phyloP scores from a whole-genome alignment of 2,888 invertebrate species.

The Eilema caniola region DNA sequence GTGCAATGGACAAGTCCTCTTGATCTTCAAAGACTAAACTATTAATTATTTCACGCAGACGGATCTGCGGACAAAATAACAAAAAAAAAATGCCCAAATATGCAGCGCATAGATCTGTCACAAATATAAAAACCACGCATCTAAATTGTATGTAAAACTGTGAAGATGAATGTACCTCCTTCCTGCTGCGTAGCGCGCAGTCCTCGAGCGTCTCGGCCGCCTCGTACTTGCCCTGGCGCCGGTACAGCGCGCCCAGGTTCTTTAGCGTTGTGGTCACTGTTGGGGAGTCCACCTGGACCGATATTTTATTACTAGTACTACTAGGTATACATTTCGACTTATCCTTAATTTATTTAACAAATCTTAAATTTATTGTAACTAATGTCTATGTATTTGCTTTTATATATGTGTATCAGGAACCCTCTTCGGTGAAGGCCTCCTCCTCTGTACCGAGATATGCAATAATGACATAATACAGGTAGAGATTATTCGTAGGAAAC shows the following conservation, averaged over 20 bases:
- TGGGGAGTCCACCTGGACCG: conserved; percentile 93
- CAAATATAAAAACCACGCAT: not conserved
- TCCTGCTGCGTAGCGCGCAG: conserved; percentile 98
- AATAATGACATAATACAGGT: no score
- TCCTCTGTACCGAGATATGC: no score
- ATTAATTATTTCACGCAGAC: not conserved
- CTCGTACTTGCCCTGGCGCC: conserved; percentile 99
- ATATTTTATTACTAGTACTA: no score
- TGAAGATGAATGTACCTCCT: conserved; percentile 90
- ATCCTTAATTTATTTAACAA: no score
- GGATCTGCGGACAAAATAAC: not conserved
- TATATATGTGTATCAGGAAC: no score
- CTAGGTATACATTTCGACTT: no score
- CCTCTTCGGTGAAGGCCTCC: no score
- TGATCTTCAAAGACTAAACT: not conserved
- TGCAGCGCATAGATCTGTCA: not conserved
- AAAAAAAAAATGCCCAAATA: not conserved
- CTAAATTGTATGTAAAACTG: conserved; percentile 6
- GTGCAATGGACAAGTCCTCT: not conserved
- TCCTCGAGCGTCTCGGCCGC: conserved; percentile 99
- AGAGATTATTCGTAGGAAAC: no score
- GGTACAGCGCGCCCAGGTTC: conserved; percentile 98
- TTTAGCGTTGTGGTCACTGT: conserved; percentile 99
- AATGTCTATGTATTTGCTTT: no score
- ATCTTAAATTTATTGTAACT: no score